Percentiles rank a stretch among this genome's conserved stretches.
Evolutionary conservation across 2,113 vertebrate genomes (phyloP).

Genomic region (Neodontobutis hainanensis): DNA sequence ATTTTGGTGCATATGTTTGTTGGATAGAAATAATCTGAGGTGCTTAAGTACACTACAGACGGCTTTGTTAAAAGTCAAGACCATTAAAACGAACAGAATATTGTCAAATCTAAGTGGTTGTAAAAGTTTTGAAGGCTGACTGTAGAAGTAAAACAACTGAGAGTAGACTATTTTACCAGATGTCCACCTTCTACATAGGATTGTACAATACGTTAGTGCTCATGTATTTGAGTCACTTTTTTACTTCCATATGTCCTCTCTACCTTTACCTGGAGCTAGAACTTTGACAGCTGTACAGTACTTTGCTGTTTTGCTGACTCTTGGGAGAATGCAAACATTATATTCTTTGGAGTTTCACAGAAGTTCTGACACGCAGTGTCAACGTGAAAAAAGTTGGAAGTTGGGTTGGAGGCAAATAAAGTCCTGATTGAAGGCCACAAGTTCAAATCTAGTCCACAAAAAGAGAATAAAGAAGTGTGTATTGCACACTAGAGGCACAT

Average conservation of each 20-base stretch:
- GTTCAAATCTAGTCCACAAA: not conserved
- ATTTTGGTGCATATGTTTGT: too few relatives aligned
- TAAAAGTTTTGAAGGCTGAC: too few relatives aligned
- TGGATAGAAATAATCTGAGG: too few relatives aligned
- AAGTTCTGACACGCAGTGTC: not conserved
- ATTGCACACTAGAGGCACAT: not conserved
- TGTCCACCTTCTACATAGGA: too few relatives aligned
- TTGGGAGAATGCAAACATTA: not conserved
- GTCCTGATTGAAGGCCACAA: not conserved
- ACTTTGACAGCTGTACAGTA: not conserved
- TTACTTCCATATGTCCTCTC: too few relatives aligned
- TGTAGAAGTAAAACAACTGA: too few relatives aligned
- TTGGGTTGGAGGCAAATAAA: too few relatives aligned
- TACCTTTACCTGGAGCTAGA: not conserved
- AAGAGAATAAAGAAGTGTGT: not conserved
- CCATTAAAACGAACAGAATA: too few relatives aligned
- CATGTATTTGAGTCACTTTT: not conserved
- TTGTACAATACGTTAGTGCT: not conserved
- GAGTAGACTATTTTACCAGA: too few relatives aligned
- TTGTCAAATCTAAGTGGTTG: too few relatives aligned
- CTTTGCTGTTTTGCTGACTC: constrained; percentile 1
- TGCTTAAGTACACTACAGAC: too few relatives aligned
- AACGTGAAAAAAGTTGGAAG: not conserved
- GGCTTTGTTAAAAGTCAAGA: too few relatives aligned
- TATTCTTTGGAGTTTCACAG: not conserved